Evolutionary conservation across 2,797 vertebrate species (phyloP).

Genomic region (Darevskia nairensis): DNA sequence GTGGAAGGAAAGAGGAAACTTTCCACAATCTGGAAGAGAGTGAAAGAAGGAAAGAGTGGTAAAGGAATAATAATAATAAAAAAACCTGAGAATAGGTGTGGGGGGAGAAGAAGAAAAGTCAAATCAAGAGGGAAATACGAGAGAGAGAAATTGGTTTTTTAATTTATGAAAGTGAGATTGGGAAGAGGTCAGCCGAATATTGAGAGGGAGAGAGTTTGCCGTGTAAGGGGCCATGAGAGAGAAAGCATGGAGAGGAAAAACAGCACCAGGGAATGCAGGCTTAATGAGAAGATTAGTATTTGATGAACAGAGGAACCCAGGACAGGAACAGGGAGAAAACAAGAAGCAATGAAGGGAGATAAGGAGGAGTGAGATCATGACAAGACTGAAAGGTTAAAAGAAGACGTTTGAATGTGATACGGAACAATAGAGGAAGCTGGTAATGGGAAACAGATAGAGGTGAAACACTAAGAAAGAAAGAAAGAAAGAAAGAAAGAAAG

Average conservation of each 20-base stretch:
- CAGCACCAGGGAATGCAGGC: neutral
- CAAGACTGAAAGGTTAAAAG: neutral
- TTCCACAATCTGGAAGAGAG: too few relatives aligned
- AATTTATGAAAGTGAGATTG: neutral
- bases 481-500: neutral
- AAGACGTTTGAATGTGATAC: neutral
- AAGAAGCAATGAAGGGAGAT: neutral
- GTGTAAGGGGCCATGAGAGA: neutral
- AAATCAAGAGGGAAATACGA: too few relatives aligned
- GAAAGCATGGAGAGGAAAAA: neutral
- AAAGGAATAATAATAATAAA: too few relatives aligned
- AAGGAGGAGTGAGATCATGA: neutral
- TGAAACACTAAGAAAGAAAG: neutral
- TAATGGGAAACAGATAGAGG: neutral
- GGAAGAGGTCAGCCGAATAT: neutral
- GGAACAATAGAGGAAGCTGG: neutral
- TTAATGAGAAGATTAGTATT: slow-evolving; percentile 16
- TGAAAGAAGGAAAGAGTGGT: too few relatives aligned
- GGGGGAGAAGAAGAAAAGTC: too few relatives aligned
- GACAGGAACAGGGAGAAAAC: neutral
- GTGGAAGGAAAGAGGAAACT: too few relatives aligned
- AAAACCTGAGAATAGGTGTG: too few relatives aligned
- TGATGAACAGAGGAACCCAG: neutral
- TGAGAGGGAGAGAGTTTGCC: neutral
- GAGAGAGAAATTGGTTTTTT: too few relatives aligned